Conservation (phyloP, 2,888 invertebrate species). For the Daptonema setosum region DNA sequence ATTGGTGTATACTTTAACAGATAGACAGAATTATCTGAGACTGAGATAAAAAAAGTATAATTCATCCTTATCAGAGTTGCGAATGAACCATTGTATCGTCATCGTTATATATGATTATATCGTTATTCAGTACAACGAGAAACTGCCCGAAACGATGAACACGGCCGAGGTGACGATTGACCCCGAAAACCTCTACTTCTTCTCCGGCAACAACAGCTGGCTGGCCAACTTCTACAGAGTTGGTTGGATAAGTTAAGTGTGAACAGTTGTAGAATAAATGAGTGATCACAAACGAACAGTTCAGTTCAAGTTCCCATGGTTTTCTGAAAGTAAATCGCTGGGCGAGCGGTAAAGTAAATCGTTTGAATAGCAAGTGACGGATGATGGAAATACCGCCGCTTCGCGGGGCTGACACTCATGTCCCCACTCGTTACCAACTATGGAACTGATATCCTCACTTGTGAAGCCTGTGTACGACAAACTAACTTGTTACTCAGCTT, state of each 20-base stretch:
- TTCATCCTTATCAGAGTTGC: too few relatives aligned
- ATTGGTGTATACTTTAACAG: background rate
- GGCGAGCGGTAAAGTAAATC: background rate
- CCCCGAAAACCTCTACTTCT: conserved; percentile 12
- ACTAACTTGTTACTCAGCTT: too few relatives aligned
- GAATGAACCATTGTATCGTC: too few relatives aligned
- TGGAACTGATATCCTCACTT: too few relatives aligned
- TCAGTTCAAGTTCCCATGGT: background rate
- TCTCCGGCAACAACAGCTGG: conserved; percentile 13
- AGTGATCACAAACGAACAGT: too few relatives aligned
- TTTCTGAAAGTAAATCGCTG: background rate
- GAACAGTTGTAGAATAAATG: background rate
- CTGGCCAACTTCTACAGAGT: conserved; percentile 13
- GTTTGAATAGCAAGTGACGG: background rate
- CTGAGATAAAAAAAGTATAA: too few relatives aligned
- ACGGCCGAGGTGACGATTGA: background rate
- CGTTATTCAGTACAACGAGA: too few relatives aligned
- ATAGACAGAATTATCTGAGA: too few relatives aligned
- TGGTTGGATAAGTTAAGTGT: background rate
- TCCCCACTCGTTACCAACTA: too few relatives aligned
- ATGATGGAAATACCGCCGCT: background rate
- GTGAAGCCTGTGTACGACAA: too few relatives aligned
- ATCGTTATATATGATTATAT: too few relatives aligned
- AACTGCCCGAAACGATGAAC: background rate
- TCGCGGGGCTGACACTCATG: too few relatives aligned